Evolutionary conservation across 2,113 vertebrate species (phyloP).

Genomic region (Nycticebus coucang): DNA sequence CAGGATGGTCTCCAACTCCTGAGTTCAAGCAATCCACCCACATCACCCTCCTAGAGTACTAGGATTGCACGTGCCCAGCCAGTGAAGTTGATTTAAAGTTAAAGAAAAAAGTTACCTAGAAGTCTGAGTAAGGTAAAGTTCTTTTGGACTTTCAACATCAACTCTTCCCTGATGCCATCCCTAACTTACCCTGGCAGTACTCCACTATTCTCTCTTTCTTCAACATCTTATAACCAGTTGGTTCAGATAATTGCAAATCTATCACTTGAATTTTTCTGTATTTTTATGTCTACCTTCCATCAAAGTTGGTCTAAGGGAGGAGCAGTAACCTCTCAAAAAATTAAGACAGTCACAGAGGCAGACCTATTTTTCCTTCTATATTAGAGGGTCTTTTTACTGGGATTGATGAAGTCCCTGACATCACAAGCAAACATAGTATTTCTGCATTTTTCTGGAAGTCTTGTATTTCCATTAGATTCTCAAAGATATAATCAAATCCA

Average conservation of each 20-base stretch:
- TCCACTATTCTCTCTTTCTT: rapidly evolving
- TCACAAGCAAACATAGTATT: not conserved
- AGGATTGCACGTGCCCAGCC: not conserved
- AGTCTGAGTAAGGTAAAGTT: not conserved
- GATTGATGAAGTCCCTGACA: not conserved
- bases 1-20: too few species aligned
- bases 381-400: not conserved
- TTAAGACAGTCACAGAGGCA: not conserved
- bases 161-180: not conserved
- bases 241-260: not conserved
- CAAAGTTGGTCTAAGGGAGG: not conserved
- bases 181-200: not conserved
- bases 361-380: not conserved
- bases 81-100: not conserved
- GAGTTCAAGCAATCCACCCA: too few species aligned
- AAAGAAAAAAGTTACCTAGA: not conserved
- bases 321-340: not conserved
- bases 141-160: not conserved
- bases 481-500: not conserved
- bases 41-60: too few species aligned
- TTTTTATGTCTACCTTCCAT: not conserved
- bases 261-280: not conserved
- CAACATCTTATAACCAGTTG: not conserved
- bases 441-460: not conserved
- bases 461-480: not conserved